A percentile compares a stretch with the other conserved stretches of the same genome.
Evolutionary conservation across 2,113 vertebrate species (phyloP).

Genomic region (Cololabis saira): DNA sequence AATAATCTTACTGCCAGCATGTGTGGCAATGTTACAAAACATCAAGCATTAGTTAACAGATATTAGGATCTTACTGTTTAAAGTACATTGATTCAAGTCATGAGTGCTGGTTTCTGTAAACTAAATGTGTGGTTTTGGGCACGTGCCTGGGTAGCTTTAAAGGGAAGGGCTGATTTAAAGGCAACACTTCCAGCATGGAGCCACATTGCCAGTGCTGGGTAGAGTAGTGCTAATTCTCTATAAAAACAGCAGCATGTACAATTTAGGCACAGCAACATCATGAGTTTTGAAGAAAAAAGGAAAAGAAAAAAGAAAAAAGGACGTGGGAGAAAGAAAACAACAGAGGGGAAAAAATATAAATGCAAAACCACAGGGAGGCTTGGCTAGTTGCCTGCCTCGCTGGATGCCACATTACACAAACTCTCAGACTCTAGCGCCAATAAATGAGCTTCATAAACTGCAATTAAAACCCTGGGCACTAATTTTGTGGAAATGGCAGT

Average conservation of each 20-base stretch:
- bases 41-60: constrained; percentile 2
- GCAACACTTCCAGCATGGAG: constrained; percentile 73
- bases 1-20: constrained; percentile 14
- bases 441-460: constrained; percentile 83
- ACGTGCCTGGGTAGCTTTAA: constrained; percentile 60
- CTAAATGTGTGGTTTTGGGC: constrained; percentile 65
- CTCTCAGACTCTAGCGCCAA: constrained; percentile 70
- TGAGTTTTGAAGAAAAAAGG: constrained; percentile 65
- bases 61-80: constrained; percentile 13
- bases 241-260: constrained; percentile 79
- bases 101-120: constrained; percentile 43
- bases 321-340: constrained; percentile 47
- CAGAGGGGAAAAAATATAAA: constrained; percentile 42
- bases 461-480: constrained; percentile 86
- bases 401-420: constrained; percentile 77
- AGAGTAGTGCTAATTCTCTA: constrained; percentile 81
- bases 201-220: constrained; percentile 65
- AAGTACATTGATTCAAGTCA: constrained; percentile 48
- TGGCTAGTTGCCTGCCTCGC: constrained; percentile 57
- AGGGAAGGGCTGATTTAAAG: constrained; percentile 70
- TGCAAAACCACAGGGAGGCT: constrained; percentile 75
- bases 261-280: constrained; percentile 71
- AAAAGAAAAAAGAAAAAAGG: constrained; percentile 22
- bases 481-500: constrained; percentile 84
- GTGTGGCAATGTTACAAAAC: constrained; percentile 26